Evolutionary conservation across 2,888 invertebrate species (phyloP).

Genomic region (Pandemis heparana): DNA sequence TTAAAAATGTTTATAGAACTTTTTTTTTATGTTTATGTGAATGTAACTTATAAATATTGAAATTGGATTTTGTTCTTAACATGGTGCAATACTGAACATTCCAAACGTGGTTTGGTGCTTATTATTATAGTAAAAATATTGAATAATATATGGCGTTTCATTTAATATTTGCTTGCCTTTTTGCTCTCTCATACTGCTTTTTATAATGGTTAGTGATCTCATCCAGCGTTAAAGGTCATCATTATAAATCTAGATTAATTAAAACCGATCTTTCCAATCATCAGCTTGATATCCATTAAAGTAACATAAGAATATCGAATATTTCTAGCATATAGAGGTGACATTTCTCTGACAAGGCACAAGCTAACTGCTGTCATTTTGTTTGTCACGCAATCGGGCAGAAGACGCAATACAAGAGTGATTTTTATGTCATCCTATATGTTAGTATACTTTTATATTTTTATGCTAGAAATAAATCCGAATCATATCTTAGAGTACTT

Average conservation of each 20-base stretch:
- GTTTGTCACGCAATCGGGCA: not conserved
- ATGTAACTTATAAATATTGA: slow-evolving; percentile 61
- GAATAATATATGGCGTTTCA: slow-evolving; percentile 75
- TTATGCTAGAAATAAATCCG: slow-evolving; percentile 31
- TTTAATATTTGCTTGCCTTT: slow-evolving; percentile 67
- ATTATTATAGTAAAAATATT: slow-evolving; percentile 80
- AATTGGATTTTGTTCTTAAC: slow-evolving; percentile 72
- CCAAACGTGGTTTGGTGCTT: slow-evolving; percentile 85
- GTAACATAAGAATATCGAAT: not conserved
- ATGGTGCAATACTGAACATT: slow-evolving; percentile 84
- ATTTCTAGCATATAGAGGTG: slow-evolving; percentile 1
- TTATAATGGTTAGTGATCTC: slow-evolving; percentile 47
- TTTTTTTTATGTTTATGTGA: slow-evolving; percentile 57
- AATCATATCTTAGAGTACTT: slow-evolving; percentile 55
- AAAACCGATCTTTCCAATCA: slow-evolving; percentile 21
- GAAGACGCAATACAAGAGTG: not conserved
- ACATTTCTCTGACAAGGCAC: not conserved
- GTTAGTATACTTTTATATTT: slow-evolving; percentile 37
- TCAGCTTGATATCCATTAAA: slow-evolving; percentile 42
- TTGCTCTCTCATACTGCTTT: slow-evolving; percentile 58
- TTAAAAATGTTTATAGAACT: slow-evolving; percentile 49
- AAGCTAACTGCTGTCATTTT: not conserved
- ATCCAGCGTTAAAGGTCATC: slow-evolving; percentile 76
- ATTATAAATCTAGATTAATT: slow-evolving; percentile 54
- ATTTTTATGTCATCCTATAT: not conserved